Evolutionary conservation across 2,797 vertebrate genomes (phyloP), one percentile per base, ranked within the genome.

Genomic region (Babyrousa celebensis): DNA sequence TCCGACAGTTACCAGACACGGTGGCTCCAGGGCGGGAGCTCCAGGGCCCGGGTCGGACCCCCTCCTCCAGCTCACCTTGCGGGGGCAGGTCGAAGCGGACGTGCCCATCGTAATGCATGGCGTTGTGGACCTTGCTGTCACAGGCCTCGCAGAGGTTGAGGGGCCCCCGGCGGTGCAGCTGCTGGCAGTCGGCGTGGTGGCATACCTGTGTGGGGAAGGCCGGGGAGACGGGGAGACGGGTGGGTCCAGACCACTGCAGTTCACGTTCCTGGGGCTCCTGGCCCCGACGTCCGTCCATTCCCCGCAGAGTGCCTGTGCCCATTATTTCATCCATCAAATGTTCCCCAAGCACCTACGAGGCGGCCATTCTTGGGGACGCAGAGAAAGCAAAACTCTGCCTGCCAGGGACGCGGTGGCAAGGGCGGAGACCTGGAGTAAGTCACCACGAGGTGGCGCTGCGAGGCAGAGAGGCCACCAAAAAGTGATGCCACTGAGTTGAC

Each of bases 61-160:
- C 36, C 11, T 12, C 16, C 29, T 48, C 0, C 15, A 0, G 21
- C 97, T 98, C 96, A 99, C 99, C 99, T 99, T 99, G 99, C 0
- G 98, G 99, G 63, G 99, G 98, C 96, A 99, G 98, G 98, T 99
- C 99, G 3, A 99, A 99, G 98, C 99, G 99, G 89, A 99, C 98
- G 83, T 99, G 99, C 70, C 99, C 98, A 58, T 99, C 99, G 93
- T 99, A 99, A 98, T 99, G 99, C 99, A 99, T 99, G 98, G 98
- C 94, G 29, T 98, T 98, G 98, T 99, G 99, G 98, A 99, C 99
- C 97, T 98, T 99, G 71, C 99, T 96, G 98, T 99, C 99, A 89
- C 99, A 99, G 98, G 98, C 99, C 98, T 99, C 99, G 71, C 99
- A 99, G 97, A 99, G 98, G 98, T 99, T 99, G 85, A 99, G 99